A percentile compares a stretch with the other conserved stretches of the same genome.
phyloP scores from a whole-genome alignment of 2,113 vertebrate species.

The Datnioides undecimradiatus region DNA sequence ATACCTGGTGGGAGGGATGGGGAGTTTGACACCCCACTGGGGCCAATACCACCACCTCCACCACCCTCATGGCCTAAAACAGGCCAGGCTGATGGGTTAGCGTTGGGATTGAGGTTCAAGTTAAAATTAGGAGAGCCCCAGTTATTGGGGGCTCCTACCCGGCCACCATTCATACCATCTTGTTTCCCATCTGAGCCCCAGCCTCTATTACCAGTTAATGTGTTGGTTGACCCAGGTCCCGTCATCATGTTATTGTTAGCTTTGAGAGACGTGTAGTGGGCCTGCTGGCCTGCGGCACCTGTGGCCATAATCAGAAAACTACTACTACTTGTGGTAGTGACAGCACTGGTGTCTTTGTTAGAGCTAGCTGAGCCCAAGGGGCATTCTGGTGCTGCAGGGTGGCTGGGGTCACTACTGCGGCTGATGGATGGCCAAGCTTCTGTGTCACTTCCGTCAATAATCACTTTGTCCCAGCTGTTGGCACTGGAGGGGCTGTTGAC shows the following conservation, averaged over 20 bases:
- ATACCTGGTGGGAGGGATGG: conserved; percentile 87
- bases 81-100: conserved; percentile 98
- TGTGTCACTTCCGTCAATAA: conserved; percentile 89
- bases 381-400: conserved; percentile 91
- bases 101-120: conserved; percentile 97
- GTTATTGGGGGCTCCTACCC: conserved; percentile 87
- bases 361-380: conserved; percentile 88
- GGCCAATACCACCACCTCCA: conserved; percentile 82
- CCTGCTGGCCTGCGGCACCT: conserved; percentile 91
- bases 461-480: conserved; percentile 94
- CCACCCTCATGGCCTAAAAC: conserved; percentile 94
- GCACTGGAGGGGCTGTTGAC: conserved; percentile 84
- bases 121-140: conserved; percentile 95
- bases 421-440: conserved; percentile 93
- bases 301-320: conserved; percentile 93
- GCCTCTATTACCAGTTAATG: conserved; percentile 78
- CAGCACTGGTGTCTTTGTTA: conserved; percentile 87
- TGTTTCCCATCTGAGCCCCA: conserved; percentile 91
- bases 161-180: conserved; percentile 91
- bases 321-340: conserved; percentile 80
- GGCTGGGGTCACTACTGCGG: conserved; percentile 61
- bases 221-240: conserved; percentile 84
- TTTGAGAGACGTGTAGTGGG: conserved; percentile 93
- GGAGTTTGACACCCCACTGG: conserved; percentile 70
- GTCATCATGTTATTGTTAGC: conserved; percentile 87